A percentile compares a stretch with the other conserved stretches of the same genome.
phyloP scores from a whole-genome alignment of 2,888 invertebrate species.

The Corbicula japonica region DNA sequence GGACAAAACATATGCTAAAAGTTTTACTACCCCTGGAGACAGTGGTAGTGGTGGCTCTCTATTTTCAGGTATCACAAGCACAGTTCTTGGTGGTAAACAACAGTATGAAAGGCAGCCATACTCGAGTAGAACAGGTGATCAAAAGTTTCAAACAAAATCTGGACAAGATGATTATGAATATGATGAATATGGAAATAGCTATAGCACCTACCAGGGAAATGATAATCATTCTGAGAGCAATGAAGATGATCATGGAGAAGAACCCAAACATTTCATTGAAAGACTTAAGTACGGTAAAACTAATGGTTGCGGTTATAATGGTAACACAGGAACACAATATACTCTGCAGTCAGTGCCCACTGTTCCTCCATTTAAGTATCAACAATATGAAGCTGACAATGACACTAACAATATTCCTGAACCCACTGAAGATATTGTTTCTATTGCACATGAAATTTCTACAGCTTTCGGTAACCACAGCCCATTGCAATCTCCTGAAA shows the following conservation, averaged over 20 bases:
- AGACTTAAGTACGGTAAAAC: slow-evolving; percentile 42
- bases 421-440: slow-evolving; percentile 49
- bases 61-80: slow-evolving; percentile 28
- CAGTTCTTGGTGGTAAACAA: slow-evolving; percentile 5
- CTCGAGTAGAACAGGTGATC: not conserved
- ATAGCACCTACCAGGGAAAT: slow-evolving; percentile 18
- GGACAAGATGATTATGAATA: slow-evolving; percentile 1
- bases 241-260: slow-evolving; percentile 51
- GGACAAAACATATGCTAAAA: slow-evolving; percentile 25
- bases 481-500: slow-evolving; percentile 22
- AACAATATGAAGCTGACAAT: not conserved
- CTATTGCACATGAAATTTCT: slow-evolving; percentile 62
- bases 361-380: slow-evolving; percentile 50
- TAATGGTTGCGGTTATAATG: slow-evolving; percentile 7
- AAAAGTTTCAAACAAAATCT: not conserved
- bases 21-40: slow-evolving; percentile 41
- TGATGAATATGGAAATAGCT: slow-evolving; percentile 6
- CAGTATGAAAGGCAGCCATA: slow-evolving; percentile 1
- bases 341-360: slow-evolving; percentile 40
- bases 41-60: slow-evolving; percentile 11
- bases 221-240: slow-evolving; percentile 12
- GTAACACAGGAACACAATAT: slow-evolving; percentile 4
- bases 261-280: slow-evolving; percentile 61
- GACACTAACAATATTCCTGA: slow-evolving; percentile 16
- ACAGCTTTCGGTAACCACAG: slow-evolving; percentile 58